Evolutionary conservation across 2,113 vertebrate species (phyloP).

Genomic region (Atractosteus spatula): DNA sequence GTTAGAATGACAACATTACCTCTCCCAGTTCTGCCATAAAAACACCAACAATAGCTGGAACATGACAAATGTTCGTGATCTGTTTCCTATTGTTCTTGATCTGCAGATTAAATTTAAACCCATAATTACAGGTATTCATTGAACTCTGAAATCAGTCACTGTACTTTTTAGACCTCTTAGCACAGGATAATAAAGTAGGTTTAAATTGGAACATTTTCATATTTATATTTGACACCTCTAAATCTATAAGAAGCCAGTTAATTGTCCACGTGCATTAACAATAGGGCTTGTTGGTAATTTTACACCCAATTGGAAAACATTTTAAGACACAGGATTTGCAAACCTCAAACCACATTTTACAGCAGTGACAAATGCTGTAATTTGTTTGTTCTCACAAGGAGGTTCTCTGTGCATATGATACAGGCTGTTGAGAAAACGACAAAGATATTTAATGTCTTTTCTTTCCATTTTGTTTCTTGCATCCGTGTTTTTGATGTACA

Average conservation of each 20-base stretch:
- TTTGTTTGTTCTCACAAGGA: no score
- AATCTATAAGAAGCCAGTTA: neutral
- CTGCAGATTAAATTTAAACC: conserved; percentile 40
- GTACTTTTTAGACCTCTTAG: conserved; percentile 12
- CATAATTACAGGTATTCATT: conserved; percentile 38
- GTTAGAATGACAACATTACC: neutral
- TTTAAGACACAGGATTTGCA: no score
- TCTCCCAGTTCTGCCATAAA: neutral
- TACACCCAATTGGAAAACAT: no score
- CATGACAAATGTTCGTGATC: conserved; percentile 34
- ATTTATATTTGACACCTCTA: neutral
- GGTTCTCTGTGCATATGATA: no score
- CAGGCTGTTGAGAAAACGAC: no score
- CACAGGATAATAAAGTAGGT: neutral
- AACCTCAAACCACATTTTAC: no score
- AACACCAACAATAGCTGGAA: conserved; percentile 14
- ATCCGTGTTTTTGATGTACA: no score
- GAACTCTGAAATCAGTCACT: neutral
- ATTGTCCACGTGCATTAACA: neutral
- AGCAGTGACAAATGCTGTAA: no score
- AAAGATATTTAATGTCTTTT: no score
- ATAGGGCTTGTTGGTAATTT: no score
- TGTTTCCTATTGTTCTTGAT: conserved; percentile 42
- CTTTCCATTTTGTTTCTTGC: no score
- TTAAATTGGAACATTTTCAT: neutral